These are phyloP conservation scores for Dendroctonus ponderosae DNA, from an alignment of 1,140 invertebrate species.

Conservation along the genomic window DNA sequence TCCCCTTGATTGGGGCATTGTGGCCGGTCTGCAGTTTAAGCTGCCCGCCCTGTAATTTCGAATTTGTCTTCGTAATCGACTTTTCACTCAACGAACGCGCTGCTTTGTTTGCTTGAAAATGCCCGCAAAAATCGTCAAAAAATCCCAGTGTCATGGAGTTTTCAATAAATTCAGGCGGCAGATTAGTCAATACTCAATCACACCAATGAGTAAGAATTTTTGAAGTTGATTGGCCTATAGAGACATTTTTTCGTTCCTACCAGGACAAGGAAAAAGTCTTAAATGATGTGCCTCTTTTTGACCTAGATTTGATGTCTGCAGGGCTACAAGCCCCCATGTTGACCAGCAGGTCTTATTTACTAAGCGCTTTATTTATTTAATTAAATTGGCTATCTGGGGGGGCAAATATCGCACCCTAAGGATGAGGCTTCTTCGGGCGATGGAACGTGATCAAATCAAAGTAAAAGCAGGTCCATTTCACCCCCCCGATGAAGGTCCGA, in stretches of 20 bases:
- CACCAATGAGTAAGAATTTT: too few relatives aligned
- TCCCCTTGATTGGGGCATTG: slow-evolving; percentile 21
- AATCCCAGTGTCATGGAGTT: too few relatives aligned
- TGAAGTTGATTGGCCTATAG: too few relatives aligned
- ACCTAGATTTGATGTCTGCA: too few relatives aligned
- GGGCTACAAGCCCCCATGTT: too few relatives aligned
- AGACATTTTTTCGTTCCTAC: too few relatives aligned
- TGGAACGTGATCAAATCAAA: slow-evolving; percentile 40
- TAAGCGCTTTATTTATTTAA: slow-evolving; percentile 35
- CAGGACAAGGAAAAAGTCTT: too few relatives aligned
- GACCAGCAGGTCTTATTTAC: neutral
- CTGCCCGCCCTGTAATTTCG: slow-evolving; percentile 19
- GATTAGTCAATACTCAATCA: too few relatives aligned
- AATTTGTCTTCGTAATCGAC: slow-evolving; percentile 21
- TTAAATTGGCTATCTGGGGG: slow-evolving; percentile 34
- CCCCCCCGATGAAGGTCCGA: slow-evolving; percentile 8
- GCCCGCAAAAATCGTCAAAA: neutral
- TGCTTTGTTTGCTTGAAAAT: neutral
- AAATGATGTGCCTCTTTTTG: too few relatives aligned
- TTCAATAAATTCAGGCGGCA: too few relatives aligned
- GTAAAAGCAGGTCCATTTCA: slow-evolving; percentile 36
- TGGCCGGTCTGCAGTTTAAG: slow-evolving; percentile 15
- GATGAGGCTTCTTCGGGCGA: slow-evolving; percentile 29
- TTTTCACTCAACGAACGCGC: slow-evolving; percentile 1
- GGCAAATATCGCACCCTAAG: slow-evolving; percentile 29